Percentiles rank a stretch among this genome's conserved stretches.
Evolutionary conservation across 2,888 invertebrate species (phyloP).

Genomic region (Clitarchus hookeri): DNA sequence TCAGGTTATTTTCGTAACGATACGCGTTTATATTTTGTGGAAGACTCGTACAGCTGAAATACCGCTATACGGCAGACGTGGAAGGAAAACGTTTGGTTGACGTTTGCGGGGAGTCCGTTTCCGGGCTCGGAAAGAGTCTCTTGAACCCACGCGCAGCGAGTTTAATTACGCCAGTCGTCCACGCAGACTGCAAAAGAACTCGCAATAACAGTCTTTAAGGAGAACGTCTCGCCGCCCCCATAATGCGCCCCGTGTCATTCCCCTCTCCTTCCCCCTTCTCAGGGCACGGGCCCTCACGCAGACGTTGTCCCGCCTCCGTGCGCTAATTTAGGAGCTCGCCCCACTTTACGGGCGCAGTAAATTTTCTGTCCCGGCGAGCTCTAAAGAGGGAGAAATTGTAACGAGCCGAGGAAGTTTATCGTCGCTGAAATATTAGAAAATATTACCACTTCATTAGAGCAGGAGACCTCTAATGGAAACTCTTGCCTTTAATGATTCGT

Average conservation of each 20-base stretch:
- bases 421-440: background rate
- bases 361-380: background rate
- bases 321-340: background rate
- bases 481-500: background rate
- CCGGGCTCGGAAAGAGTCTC: too few species aligned
- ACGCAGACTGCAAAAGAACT: background rate
- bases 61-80: too few species aligned
- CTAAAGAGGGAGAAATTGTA: background rate
- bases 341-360: background rate
- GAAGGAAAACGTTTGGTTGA: too few species aligned
- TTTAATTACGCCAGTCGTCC: background rate
- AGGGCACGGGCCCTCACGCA: background rate
- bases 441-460: background rate
- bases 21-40: too few species aligned
- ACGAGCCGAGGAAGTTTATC: background rate
- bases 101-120: too few species aligned
- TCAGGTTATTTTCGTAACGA: too few species aligned
- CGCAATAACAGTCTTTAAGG: background rate
- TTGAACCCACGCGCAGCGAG: background rate
- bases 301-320: background rate
- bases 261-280: background rate
- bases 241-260: too few species aligned
- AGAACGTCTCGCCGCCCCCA: background rate
- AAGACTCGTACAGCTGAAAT: too few species aligned
- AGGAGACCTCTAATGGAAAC: background rate